These are phyloP conservation scores for Corvus hawaiiensis DNA, from an alignment of 2,113 vertebrate species.

Conservation along the genomic window DNA sequence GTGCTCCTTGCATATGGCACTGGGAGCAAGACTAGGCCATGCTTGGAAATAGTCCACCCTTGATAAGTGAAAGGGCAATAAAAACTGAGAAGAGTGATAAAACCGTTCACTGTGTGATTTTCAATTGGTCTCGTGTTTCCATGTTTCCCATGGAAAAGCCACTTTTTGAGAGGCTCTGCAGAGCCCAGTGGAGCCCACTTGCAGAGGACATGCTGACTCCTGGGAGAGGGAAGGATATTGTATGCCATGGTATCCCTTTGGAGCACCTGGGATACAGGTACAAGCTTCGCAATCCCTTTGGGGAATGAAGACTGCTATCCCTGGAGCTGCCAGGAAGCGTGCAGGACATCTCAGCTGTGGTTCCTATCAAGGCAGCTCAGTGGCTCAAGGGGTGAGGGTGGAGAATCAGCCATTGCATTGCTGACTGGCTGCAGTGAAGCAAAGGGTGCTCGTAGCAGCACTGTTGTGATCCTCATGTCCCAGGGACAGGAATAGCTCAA, in stretches of 20 bases:
- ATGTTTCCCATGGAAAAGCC: neutral
- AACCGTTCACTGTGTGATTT: neutral
- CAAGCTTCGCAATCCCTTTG: neutral
- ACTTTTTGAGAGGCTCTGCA: neutral
- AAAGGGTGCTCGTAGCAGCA: neutral
- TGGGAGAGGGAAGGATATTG: neutral
- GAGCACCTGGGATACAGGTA: fast-evolving
- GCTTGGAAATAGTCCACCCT: neutral
- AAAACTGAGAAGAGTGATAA: neutral
- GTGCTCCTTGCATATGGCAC: neutral
- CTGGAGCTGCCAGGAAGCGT: fast-evolving
- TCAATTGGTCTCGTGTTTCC: neutral
- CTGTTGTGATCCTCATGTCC: fast-evolving
- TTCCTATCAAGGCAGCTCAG: neutral
- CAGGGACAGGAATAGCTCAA: neutral
- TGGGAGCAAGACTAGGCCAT: neutral
- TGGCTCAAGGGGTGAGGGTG: neutral
- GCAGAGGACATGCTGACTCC: neutral
- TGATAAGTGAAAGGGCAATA: neutral
- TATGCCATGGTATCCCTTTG: fast-evolving
- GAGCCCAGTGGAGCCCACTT: neutral
- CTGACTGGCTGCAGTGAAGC: neutral
- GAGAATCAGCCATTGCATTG: neutral
- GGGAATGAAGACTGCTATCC: neutral
- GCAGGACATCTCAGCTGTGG: neutral